Conservation (phyloP, 1,140 invertebrate genomes). For the Aricia agestis region DNA sequence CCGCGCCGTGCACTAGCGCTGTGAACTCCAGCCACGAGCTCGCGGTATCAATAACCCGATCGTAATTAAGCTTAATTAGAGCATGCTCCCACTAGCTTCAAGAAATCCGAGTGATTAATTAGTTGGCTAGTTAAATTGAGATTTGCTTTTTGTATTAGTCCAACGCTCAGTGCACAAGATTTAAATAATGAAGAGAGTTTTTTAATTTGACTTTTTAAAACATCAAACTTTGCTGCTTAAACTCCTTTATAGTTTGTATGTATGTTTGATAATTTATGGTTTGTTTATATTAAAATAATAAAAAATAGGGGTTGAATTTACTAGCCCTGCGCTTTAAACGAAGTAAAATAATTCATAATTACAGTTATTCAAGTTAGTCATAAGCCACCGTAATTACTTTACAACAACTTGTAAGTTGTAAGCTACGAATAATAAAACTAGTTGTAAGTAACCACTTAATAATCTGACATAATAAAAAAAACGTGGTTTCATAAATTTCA, state of each 20-base stretch:
- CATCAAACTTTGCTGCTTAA: no score
- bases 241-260: no score
- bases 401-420: no score
- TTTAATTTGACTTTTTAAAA: neutral
- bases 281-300: no score
- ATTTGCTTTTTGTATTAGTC: neutral
- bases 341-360: no score
- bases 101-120: slow-evolving; percentile 3
- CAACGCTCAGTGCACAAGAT: neutral
- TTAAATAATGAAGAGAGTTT: neutral
- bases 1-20: slow-evolving; percentile 39
- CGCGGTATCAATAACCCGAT: slow-evolving; percentile 48
- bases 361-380: no score
- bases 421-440: no score
- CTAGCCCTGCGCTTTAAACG: no score
- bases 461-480: neutral
- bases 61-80: slow-evolving; percentile 36
- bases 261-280: no score
- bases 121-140: neutral
- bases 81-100: neutral
- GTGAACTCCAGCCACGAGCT: slow-evolving; percentile 52
- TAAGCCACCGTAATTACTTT: no score
- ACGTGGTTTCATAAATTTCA: neutral
- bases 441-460: neutral
- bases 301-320: no score